Base-by-base conservation (phyloP, 1,140 invertebrate genomes). In the Adelges cooleyi region DNA sequence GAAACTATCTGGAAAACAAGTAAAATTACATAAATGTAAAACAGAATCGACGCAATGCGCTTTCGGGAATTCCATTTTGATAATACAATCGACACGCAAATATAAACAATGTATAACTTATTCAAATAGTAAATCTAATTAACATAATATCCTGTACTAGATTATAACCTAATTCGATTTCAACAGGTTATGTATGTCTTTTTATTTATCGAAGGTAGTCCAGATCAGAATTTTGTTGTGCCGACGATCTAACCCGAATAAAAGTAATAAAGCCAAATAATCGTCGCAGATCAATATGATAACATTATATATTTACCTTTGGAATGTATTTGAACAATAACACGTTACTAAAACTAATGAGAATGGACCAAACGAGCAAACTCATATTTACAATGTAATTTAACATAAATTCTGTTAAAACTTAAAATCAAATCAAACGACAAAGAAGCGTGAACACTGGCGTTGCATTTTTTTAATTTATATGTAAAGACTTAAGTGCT, bases 281-380 rank as follows among this genome's bases (percentile, higher is more conserved):
- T n/a, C n/a, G 15, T 8, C n/a, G 4, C 5, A n/a, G n/a, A 44
- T 11, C 8, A 44, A 4, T 44, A 11, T 17, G n/a, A 17, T n/a
- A 44, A 44, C 10, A 38, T 38, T 38, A 8, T 36, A 27, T 17
- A 56, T 29, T 62, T 62, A 62, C 54, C 25, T 46, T 46, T 29
- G 42, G 54, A n/a, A 62, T 13, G n/a, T 17, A 48, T 62, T 48
- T 62, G 15, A 62, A 18, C 9, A 40, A 62, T 8, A 62, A 22
- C 54, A 62, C 46, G 29, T 29, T 62, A 29, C n/a, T 10, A 20
- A 62, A 62, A 48, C 54, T 62, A 27, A 62, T 5, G 15, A 62
- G 29, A n/a, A 62, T 62, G 18, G 54, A 62, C 42, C 15, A 62
- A 62, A 62, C 15, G 11, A 62, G 1, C 11, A 62, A 62, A 46